These are phyloP conservation scores for Peromyscus eremicus DNA, from an alignment of 2,797 vertebrate genomes.

Conservation along the genomic window DNA sequence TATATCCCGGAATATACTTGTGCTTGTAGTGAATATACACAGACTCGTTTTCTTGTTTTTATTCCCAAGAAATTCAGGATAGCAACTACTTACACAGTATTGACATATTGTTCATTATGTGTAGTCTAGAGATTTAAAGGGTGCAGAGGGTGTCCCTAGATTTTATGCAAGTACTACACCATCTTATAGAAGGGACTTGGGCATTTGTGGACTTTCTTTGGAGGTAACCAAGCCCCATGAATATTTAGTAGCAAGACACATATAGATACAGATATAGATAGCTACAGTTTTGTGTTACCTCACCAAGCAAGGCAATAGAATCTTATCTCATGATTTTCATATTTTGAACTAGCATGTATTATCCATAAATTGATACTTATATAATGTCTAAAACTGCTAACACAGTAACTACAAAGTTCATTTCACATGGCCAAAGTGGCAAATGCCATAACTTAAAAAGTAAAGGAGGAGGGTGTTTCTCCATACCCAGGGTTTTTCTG, in stretches of 20 bases:
- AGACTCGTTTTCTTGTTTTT: neutral
- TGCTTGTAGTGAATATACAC: neutral
- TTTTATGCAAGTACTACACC: neutral
- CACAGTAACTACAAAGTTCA: neutral
- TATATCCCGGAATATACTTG: neutral
- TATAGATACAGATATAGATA: neutral
- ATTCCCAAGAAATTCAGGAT: neutral
- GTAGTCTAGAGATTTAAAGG: neutral
- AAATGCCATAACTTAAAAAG: neutral
- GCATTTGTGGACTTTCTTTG: neutral
- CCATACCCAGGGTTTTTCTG: neutral
- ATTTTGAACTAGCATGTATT: slow-evolving; percentile 23
- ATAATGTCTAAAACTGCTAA: neutral
- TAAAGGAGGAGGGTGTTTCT: neutral
- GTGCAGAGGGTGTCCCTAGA: neutral
- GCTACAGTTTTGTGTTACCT: neutral
- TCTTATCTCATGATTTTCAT: neutral
- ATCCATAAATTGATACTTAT: neutral
- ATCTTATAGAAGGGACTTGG: neutral
- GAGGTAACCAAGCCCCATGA: neutral
- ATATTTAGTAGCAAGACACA: neutral
- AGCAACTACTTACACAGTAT: neutral
- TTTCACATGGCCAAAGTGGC: neutral
- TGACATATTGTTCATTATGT: neutral
- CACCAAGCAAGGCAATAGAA: neutral